phyloP scores from a whole-genome alignment of 2,113 vertebrate genomes.

The Passer domesticus region DNA sequence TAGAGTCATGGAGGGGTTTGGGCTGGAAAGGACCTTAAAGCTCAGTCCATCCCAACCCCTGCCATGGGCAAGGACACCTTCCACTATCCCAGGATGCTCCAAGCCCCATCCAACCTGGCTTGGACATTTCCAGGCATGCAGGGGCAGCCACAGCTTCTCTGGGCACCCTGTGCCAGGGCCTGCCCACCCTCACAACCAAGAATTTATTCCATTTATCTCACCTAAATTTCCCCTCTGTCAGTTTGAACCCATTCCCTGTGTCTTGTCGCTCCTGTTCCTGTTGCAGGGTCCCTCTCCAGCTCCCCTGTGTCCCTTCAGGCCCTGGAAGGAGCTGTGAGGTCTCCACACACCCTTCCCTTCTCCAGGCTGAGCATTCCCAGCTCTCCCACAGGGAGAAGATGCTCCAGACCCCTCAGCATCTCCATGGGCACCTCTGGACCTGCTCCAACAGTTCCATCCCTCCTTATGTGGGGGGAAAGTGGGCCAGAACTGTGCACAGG shows the following conservation, averaged over 20 bases:
- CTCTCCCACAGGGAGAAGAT: background rate
- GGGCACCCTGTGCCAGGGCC: background rate
- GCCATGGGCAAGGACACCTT: background rate
- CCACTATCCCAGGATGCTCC: background rate
- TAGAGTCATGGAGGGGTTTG: background rate
- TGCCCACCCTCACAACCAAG: fast-evolving
- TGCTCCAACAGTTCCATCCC: background rate
- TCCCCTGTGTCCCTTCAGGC: background rate
- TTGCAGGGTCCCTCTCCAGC: fast-evolving
- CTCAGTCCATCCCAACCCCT: background rate
- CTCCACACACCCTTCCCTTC: background rate
- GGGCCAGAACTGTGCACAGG: background rate
- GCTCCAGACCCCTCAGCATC: background rate
- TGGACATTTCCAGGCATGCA: background rate
- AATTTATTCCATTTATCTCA: background rate
- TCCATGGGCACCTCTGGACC: background rate
- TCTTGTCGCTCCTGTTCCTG: background rate
- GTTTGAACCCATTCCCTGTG: fast-evolving
- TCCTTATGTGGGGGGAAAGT: fast-evolving
- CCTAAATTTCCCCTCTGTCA: background rate
- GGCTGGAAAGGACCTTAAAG: background rate
- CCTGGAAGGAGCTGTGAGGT: background rate
- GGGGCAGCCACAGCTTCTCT: background rate
- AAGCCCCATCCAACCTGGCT: fast-evolving
- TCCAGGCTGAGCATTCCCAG: background rate